Base-by-base conservation (phyloP, 2,797 vertebrate genomes). In the Sarcoramphus papa region DNA sequence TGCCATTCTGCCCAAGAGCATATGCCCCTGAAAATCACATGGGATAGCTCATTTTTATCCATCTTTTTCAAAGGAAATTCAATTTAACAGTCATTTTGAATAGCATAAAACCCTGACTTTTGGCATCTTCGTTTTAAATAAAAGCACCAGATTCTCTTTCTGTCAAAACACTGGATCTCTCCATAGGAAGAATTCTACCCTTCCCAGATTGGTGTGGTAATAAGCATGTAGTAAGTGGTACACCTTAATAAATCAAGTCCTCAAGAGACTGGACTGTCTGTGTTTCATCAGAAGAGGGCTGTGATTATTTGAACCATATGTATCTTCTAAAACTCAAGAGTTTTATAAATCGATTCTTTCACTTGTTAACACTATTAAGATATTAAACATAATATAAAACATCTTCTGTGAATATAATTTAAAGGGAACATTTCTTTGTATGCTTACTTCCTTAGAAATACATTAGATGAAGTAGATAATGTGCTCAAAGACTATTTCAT, bases 71-170 rank as follows among this genome's bases (percentile, higher is more conserved):
- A 75, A 91, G 95, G 93, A 96, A 97, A 97, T 97, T 97, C 63
- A 97, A 96, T 97, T 97, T 97, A 96, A 82, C 96, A 95, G 79
- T 95, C 80, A 92, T 91, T 97, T 95, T 22, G 48, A 90, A 85
- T 20, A 74, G 85, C 62, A 85, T 31, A 95, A 96, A 93, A 12
- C 72, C n/a, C 47, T 93, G 89, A 94, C 93, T 93, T 85, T 81
- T 88, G 87, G 96, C 82, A 93, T 96, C 95, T 93, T 92, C 54
- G 2, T 82, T 92, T 93, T 56, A 95, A 95, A 92, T 76, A 92
- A 90, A 96, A 91, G 91, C 88, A 92, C 78, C 90, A 95, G 93
- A 95, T 97, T 96, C 50, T 87, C 82, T 95, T 97, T 88, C 96
- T 97, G 92, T 97, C 96, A 96, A 97, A 97, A 97, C 93, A 96